Conservation (phyloP, 2,797 vertebrate genomes). For the Chelon labrosus region DNA sequence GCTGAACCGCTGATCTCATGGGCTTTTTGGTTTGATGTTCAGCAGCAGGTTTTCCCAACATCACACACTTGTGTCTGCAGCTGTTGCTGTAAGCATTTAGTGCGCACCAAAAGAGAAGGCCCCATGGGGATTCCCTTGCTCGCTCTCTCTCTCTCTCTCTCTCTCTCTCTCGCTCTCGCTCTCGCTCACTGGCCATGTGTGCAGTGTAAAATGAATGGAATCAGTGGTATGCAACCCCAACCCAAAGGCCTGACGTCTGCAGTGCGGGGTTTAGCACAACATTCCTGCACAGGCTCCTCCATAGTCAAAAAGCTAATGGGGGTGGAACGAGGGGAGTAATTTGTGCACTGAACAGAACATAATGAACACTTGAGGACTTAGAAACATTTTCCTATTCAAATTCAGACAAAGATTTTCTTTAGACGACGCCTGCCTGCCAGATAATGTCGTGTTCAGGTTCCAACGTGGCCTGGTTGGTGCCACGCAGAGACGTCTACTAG, state of each 20-base stretch:
- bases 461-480: too few relatives aligned
- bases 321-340: constrained; percentile 18
- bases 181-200: constrained; percentile 47
- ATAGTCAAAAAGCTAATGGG: constrained; percentile 52
- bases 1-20: constrained; percentile 50
- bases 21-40: constrained; percentile 75
- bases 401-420: constrained; percentile 13
- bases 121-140: constrained; percentile 64
- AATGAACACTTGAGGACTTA: constrained; percentile 30
- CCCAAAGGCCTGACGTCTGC: constrained; percentile 70
- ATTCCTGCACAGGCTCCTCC: constrained; percentile 70
- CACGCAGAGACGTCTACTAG: too few relatives aligned
- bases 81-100: constrained; percentile 75
- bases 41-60: constrained; percentile 74
- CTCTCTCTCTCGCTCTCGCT: constrained; percentile 3
- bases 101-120: constrained; percentile 57
- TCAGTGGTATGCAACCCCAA: constrained; percentile 74
- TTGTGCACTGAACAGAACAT: constrained; percentile 29
- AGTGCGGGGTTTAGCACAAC: constrained; percentile 58
- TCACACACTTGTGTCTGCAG: constrained; percentile 81
- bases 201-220: constrained; percentile 73
- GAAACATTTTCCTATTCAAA: constrained; percentile 29
- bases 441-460: background rate
- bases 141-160: constrained; percentile 8
- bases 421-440: constrained; percentile 31